Evolutionary conservation across 2,888 invertebrate genomes (phyloP), one percentile per base, ranked within the genome.

Genomic region (Junonia oenone): DNA sequence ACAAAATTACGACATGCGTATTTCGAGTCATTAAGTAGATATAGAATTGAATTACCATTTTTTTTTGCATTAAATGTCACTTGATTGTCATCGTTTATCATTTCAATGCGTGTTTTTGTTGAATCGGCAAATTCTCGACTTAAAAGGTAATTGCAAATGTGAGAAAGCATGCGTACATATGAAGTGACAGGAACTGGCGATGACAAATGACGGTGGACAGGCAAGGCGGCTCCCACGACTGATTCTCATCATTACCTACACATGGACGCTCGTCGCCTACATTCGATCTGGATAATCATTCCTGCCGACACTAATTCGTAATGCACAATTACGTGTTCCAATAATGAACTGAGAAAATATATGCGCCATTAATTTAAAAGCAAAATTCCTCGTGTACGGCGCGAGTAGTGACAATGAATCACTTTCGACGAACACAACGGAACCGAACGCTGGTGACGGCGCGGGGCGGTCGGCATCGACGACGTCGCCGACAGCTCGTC

Each of bases 101-200:
- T 76, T 71, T 73, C 71, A 73, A 75, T 66, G 68, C 61, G 68
- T 64, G 62, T 69, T 76, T 79, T 78, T 78, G 73, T 67, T 62
- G 66, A 73, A 77, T 78, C 78, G 76, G 81, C 76, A 77, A 81
- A 79, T 74, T 79, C 78, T 71, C 73, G 65, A 75, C 78, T 73
- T 78, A 81, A 79, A 83, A 78, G 82, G 81, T 85, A 84, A 86
- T 86, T 84, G 85, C 79, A 70, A 72, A 78, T 76, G 78, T 80
- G 81, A 79, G 82, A 81, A 82, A 83, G 83, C 74, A 79, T 79
- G 78, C 76, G 79, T 74, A 63, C 61, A 76, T 68, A 70, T 70
- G 75, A 72, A 72, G 77, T 82, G 85, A 85, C 85, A 81, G 80
- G 79, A 78, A 72, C 79, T 69, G 72, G 79, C 77, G 81, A 84